Base-by-base conservation (phyloP, 1,140 invertebrate species). In the Drosophila kohkoa region DNA sequence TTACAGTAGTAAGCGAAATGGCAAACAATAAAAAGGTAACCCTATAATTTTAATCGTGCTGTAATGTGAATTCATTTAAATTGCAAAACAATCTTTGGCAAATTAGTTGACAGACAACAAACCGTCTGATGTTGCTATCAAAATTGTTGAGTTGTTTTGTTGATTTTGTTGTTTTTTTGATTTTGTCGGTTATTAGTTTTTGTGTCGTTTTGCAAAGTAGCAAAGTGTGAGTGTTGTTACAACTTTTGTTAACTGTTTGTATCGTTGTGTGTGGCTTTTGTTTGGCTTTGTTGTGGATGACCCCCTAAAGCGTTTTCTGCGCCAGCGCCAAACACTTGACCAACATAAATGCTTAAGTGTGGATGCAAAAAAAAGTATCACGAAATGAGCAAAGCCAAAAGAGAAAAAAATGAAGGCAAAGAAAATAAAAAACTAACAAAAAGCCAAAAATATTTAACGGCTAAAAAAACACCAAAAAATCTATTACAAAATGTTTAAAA, bases 401-500 rank as follows among this genome's bases (percentile, higher is more conserved):
- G 1, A 57, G 5, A 57, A 5, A 1, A 60, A 48, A 7, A 62
- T 11, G 55, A 66, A 52, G 35, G 20, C 20, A 25, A 38, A 38
- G 35, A 58, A 66, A 67, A 48, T n/a, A 25, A 58, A 63, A 71
- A 55, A 25, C 20, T 25, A 25, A 25, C 20, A 25, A 25, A 25
- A 25, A 25, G 20, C 20, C 38, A 52, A 81, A 77, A 77, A 82
- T 73, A 75, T 72, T 83, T 83, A 83, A 77, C 58, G 70, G 70
- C 57, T 7, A 10, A 38, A 48, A 63, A 69, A 76, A 79, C 55
- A 49, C 62, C 68, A 49, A 78, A 88, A 25, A 85, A 89, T 85
- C 75, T 82, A 70, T 88, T 88, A 88, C 85, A 88, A 88, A 81
- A 88, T 89, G 75, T 57, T 88, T 89, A 88, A 83, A 89, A 66